phyloP scores from a whole-genome alignment of 2,888 invertebrate genomes.

The Oasisia sp. region DNA sequence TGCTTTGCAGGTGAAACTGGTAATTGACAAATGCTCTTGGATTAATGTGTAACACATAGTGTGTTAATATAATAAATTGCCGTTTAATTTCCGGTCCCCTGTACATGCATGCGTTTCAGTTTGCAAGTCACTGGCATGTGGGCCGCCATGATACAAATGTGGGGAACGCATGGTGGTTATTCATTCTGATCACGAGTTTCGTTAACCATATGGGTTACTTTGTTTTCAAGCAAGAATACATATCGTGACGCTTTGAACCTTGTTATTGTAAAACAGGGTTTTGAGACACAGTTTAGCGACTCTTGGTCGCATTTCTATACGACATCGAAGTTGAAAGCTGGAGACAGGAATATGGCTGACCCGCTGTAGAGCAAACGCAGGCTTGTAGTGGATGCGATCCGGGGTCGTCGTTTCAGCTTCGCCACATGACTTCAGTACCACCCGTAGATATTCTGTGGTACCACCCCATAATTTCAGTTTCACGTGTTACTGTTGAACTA shows the following conservation, averaged over 20 bases:
- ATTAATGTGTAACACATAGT: neutral
- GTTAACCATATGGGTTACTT: constrained; percentile 20
- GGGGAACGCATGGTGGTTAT: constrained; percentile 6
- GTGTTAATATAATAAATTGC: neutral
- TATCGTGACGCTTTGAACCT: neutral
- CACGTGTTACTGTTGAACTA: neutral
- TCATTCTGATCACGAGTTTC: constrained; percentile 3
- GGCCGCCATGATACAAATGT: neutral
- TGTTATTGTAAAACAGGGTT: neutral
- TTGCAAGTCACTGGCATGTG: neutral
- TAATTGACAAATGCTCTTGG: neutral
- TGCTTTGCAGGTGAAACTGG: constrained; percentile 17
- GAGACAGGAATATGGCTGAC: neutral
- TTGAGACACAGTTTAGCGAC: neutral
- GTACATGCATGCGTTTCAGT: neutral
- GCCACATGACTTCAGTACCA: neutral
- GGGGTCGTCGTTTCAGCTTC: neutral
- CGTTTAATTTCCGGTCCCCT: neutral
- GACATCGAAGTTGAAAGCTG: neutral
- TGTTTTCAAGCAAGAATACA: neutral
- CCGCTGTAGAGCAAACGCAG: no score
- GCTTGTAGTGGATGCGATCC: no score
- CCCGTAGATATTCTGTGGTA: no score
- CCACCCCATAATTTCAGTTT: neutral
- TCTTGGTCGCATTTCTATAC: neutral